phyloP scores from a whole-genome alignment of 1,140 invertebrate species.

The Maconellicoccus hirsutus region DNA sequence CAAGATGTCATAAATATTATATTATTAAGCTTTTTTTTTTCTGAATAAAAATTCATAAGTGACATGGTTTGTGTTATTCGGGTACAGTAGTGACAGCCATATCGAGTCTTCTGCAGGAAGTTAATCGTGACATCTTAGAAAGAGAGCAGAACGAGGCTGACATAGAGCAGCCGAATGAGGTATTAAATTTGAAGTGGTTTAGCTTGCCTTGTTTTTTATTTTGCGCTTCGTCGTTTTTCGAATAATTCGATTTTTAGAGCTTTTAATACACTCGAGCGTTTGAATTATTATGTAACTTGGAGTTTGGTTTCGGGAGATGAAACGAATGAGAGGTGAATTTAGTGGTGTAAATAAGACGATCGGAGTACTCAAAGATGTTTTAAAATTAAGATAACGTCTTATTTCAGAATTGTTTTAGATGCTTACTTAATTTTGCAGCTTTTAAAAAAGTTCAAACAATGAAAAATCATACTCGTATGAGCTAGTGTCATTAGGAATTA shows the following conservation, averaged over 20 bases:
- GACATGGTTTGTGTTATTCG: conserved; percentile 23
- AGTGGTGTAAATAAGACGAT: too few species aligned
- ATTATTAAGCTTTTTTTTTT: conserved; percentile 9
- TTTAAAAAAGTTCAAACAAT: too few species aligned
- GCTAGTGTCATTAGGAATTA: too few species aligned
- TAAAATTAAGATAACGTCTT: too few species aligned
- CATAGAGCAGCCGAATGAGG: neutral
- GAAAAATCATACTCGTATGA: too few species aligned
- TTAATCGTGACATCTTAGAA: conserved; percentile 34
- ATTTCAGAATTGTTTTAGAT: too few species aligned
- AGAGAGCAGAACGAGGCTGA: conserved; percentile 7
- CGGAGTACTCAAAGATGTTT: too few species aligned
- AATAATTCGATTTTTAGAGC: neutral
- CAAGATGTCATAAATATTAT: neutral
- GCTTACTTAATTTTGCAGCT: too few species aligned
- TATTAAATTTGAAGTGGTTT: conserved; percentile 6
- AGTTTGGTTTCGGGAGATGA: too few species aligned
- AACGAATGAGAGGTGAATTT: too few species aligned
- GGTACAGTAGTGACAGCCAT: conserved; percentile 54
- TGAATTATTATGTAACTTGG: too few species aligned
- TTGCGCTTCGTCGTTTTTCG: neutral
- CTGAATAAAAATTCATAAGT: neutral
- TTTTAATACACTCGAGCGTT: neutral
- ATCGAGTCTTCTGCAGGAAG: conserved; percentile 56
- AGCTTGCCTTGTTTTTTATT: neutral